Evolutionary conservation across 2,888 invertebrate genomes (phyloP), one percentile per base, ranked within the genome.

Genomic region (Chesias legatella): DNA sequence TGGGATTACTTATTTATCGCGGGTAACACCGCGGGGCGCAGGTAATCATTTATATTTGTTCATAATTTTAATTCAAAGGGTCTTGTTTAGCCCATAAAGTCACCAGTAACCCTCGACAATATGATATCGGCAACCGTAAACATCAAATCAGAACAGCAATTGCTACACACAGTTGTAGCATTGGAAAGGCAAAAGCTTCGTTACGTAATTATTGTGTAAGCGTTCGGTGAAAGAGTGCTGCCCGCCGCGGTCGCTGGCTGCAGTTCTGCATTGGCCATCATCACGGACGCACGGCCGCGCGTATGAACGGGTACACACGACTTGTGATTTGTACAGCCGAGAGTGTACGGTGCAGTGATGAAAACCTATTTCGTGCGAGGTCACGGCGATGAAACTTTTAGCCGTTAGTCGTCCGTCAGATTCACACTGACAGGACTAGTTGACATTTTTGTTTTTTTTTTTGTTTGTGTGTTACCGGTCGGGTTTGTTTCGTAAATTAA

Each of bases 101-200:
- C n/a, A 33, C 34, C 26, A 34, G 24, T 13, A 8, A 26, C 10
- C n/a, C 23, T 10, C 27, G 43, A 37, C 28, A 38, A 26, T 20
- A 29, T 11, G 17, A 9, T 32, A 33, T 26, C 45, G 26, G 39
- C 24, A 26, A 17, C 17, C 23, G 9, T 27, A 40, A 39, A 36
- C 33, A 36, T 40, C 33, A 38, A 43, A 8, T 59, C 56, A 39
- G 54, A 65, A 59, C 56, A 65, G 59, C 58, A 67, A 62, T 75
- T 71, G 74, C 71, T 73, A 61, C 68, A 73, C 69, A 58, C 60
- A 48, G 60, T 63, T 65, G 70, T 70, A 70, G 65, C 63, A 70
- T 75, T 82, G 75, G 82, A 82, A 83, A 83, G 81, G 80, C 79
- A 73, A 74, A 67, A 71, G 69, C 58, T 84, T 79, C 73, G 71